Evolutionary conservation across 2,113 vertebrate species (phyloP).

Genomic region (Athene noctua): DNA sequence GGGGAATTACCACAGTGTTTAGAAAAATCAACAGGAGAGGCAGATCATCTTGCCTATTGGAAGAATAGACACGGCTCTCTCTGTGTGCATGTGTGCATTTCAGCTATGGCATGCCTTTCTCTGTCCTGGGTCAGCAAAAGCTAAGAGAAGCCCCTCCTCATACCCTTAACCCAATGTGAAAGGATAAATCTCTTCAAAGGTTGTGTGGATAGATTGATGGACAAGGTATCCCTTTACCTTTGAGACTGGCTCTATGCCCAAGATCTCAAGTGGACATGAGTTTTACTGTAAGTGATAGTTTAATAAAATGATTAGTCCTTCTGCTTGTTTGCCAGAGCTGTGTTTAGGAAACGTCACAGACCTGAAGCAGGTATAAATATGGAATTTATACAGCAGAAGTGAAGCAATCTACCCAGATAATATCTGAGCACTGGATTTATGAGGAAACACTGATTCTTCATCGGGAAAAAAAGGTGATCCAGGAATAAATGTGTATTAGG

Average conservation of each 20-base stretch:
- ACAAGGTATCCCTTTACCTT: constrained; percentile 57
- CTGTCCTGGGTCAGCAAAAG: constrained; percentile 2
- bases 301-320: constrained; percentile 49
- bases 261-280: constrained; percentile 40
- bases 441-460: constrained; percentile 44
- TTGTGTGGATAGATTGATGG: constrained; percentile 6
- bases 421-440: constrained; percentile 7
- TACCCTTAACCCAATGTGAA: constrained; percentile 20
- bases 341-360: constrained; percentile 41
- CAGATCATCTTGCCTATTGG: constrained; percentile 47
- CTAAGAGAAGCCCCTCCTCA: constrained; percentile 1
- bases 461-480: constrained; percentile 38
- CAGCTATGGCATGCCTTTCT: not conserved
- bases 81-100: not conserved
- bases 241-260: constrained; percentile 35
- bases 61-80: not conserved
- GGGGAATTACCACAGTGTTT: constrained; percentile 49
- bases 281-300: constrained; percentile 57
- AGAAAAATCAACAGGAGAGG: constrained; percentile 34
- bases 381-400: constrained; percentile 20
- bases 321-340: constrained; percentile 31
- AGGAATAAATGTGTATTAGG: constrained; percentile 31
- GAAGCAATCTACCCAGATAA: not conserved
- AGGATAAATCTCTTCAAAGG: constrained; percentile 18
- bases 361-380: not conserved